Evolutionary conservation across 2,888 invertebrate species (phyloP), one percentile per base, ranked within the genome.

Genomic region (Lasioglossum vierecki): DNA sequence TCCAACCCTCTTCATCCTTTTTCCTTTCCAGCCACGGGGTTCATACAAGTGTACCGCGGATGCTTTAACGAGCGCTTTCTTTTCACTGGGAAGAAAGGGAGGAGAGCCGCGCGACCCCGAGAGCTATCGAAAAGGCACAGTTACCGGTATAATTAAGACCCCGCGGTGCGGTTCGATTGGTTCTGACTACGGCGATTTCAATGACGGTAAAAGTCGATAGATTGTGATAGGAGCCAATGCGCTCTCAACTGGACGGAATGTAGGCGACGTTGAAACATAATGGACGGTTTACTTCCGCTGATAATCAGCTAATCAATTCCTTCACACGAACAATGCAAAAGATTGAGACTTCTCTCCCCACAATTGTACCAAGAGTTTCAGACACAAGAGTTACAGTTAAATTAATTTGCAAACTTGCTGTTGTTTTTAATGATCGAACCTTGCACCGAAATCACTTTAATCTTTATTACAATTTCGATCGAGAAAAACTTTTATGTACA

Each of bases 41-140:
- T 68, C 81, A 63, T 63, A 70, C 60, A 68, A 77, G 76, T 46
- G 72, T 77, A 82, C 72, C 78, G 72, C 75, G 78, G 60, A 73
- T 26, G 75, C 87, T 87, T 77, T 82, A 89, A 89, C 75, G 79
- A 89, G 80, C 75, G 81, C 60, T 82, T 85, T 80, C 77, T 84
- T 86, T 83, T 66, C 73, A 46, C 41, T 22, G 60, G 15, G 35
- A 49, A 49, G 70, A 72, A n/a, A 60, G 30, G 39, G 74, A 5
- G 15, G 44, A 53, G 39, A 30, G 35, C 57, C 30, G 35, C 57
- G 79, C 75, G 72, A 80, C 66, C 68, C 80, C 22, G 66, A 80
- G 68, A 68, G 80, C 79, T 44, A 80, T 78, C 80, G 74, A 76
- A 49, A 70, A 70, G 26, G 53, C 80, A 63, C 82, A 79, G 72